Conservation (phyloP, 2,113 vertebrate species). For the Passer domesticus region DNA sequence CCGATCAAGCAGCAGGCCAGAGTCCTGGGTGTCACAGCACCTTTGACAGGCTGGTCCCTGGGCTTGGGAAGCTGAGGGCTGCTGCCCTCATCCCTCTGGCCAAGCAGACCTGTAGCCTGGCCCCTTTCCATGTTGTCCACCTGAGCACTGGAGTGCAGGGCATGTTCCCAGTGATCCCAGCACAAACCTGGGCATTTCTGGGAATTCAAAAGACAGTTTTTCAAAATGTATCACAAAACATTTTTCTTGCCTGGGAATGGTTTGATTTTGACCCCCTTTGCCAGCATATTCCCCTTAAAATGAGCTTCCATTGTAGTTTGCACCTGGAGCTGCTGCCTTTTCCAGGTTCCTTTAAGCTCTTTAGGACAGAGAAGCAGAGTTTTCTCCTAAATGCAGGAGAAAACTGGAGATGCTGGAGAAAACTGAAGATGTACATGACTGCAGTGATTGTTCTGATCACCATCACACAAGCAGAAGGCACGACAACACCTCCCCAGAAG, state of each 20-base stretch:
- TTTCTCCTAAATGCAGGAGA: not conserved
- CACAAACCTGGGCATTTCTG: not conserved
- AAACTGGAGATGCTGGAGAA: not conserved
- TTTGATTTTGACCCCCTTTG: not conserved
- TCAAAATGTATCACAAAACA: not conserved
- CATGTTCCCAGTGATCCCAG: not conserved
- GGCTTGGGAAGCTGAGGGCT: not conserved
- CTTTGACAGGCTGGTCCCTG: rapidly evolving
- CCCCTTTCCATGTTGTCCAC: not conserved
- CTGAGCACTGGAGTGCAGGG: not conserved
- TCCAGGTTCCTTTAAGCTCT: not conserved
- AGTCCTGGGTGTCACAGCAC: not conserved
- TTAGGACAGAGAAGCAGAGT: not conserved
- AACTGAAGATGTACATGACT: not conserved
- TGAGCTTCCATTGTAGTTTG: not conserved
- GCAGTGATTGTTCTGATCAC: not conserved
- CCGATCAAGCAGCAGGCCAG: rapidly evolving
- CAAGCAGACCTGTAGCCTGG: not conserved
- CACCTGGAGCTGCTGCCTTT: not conserved
- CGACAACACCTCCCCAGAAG: not conserved
- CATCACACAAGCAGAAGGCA: not conserved
- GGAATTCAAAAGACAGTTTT: not conserved
- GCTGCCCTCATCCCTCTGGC: not conserved
- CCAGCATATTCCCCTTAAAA: not conserved
- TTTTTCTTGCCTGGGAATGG: not conserved